phyloP scores from a whole-genome alignment of 2,888 invertebrate genomes.

The Mamestra brassicae region DNA sequence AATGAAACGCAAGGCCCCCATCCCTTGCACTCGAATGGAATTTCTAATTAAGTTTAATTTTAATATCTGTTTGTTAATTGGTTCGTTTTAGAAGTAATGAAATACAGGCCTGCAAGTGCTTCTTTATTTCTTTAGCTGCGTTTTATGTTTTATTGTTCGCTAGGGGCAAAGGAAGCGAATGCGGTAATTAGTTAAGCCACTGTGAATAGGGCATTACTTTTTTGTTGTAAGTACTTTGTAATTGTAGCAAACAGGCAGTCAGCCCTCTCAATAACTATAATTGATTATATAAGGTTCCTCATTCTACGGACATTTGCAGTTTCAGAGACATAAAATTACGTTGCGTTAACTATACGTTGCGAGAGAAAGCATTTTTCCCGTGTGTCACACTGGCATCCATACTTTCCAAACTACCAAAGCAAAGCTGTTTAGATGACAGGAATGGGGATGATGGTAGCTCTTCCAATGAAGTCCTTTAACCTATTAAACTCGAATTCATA shows the following conservation, averaged over 20 bases:
- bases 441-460: too few species aligned
- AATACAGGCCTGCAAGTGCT: slow-evolving; percentile 49
- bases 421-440: too few species aligned
- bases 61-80: slow-evolving; percentile 59
- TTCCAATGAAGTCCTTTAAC: too few species aligned
- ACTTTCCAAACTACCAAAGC: too few species aligned
- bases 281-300: too few species aligned
- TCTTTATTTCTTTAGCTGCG: slow-evolving; percentile 35
- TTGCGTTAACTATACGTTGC: too few species aligned
- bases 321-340: neutral
- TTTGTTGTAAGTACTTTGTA: neutral
- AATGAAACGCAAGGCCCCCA: slow-evolving; percentile 53
- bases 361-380: too few species aligned
- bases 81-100: slow-evolving; percentile 47
- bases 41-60: slow-evolving; percentile 61
- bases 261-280: too few species aligned
- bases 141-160: slow-evolving; percentile 35
- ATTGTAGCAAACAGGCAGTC: too few species aligned
- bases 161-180: slow-evolving; percentile 7
- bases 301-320: neutral
- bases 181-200: slow-evolving; percentile 1
- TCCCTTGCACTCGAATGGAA: slow-evolving; percentile 52
- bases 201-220: neutral
- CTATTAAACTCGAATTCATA: too few species aligned
- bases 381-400: too few species aligned